These are phyloP conservation scores for Gortyna flavago DNA, from an alignment of 2,888 invertebrate species.

Conservation along the genomic window DNA sequence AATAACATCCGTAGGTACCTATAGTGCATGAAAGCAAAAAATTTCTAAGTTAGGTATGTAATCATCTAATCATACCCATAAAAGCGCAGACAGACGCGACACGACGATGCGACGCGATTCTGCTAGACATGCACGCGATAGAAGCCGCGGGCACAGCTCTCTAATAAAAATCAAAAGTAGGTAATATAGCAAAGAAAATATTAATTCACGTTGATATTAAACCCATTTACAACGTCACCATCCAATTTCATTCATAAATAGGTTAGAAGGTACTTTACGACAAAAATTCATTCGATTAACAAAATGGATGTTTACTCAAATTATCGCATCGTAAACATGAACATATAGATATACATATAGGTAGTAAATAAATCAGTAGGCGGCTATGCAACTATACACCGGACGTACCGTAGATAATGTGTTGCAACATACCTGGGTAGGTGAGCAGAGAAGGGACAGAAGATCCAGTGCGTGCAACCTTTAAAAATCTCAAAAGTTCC, in stretches of 20 bases:
- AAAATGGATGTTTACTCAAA: conserved; percentile 48
- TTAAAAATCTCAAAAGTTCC: not conserved
- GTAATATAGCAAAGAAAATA: not conserved
- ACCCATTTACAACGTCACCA: not conserved
- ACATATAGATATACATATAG: not conserved
- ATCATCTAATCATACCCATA: not conserved
- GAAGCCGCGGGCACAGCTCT: not conserved
- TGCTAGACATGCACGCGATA: not conserved
- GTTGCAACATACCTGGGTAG: conserved; percentile 50
- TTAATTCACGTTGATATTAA: not conserved
- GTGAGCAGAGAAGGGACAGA: not conserved
- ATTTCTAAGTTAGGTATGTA: not conserved
- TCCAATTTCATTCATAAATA: conserved; percentile 28
- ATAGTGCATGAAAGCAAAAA: not conserved
- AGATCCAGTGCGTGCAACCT: conserved; percentile 4
- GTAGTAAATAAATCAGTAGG: conserved; percentile 48
- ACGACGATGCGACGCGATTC: too few relatives aligned
- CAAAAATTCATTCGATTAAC: conserved; percentile 22
- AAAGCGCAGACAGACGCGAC: too few relatives aligned
- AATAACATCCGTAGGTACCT: not conserved
- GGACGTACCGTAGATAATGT: conserved; percentile 46
- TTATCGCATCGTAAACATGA: conserved; percentile 51
- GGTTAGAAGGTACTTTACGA: not conserved
- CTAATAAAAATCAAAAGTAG: not conserved
- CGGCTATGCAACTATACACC: conserved; percentile 55